A percentile compares a stretch with the other conserved stretches of the same genome.
Evolutionary conservation across 2,888 invertebrate species (phyloP).

Genomic region (Allophyes oxyacanthae): DNA sequence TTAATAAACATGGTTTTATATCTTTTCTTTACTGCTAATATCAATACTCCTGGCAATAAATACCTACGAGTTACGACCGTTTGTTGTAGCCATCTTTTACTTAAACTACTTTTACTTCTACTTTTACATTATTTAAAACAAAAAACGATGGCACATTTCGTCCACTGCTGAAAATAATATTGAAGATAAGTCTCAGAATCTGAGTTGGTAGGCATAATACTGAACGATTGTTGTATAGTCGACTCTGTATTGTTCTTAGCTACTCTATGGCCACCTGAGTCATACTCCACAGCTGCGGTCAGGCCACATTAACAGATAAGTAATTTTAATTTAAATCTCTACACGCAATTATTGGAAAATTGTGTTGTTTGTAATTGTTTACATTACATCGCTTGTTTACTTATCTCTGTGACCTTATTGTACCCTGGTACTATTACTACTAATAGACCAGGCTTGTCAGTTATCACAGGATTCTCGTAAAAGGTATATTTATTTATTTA

Average conservation of each 20-base stretch:
- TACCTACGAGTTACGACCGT: too few relatives aligned
- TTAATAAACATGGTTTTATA: too few relatives aligned
- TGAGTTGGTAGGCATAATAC: conserved; percentile 15
- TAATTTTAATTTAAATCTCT: conserved; percentile 63
- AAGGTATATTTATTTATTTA: conserved; percentile 1
- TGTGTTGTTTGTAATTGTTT: conserved; percentile 50
- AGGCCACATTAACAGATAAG: conserved; percentile 60
- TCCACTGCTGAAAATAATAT: too few relatives aligned
- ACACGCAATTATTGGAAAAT: conserved; percentile 56
- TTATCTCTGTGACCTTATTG: conserved; percentile 43
- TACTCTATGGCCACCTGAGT: conserved; percentile 44
- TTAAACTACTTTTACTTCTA: too few relatives aligned
- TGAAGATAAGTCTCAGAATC: too few relatives aligned
- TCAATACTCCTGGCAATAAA: too few relatives aligned
- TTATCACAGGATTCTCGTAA: background rate
- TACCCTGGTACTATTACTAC: conserved; percentile 44
- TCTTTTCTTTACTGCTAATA: too few relatives aligned
- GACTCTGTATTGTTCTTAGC: conserved; percentile 2
- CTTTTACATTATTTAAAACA: too few relatives aligned
- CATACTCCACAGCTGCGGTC: conserved; percentile 59
- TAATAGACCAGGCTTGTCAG: conserved; percentile 14
- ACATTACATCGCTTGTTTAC: conserved; percentile 39
- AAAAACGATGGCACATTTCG: too few relatives aligned
- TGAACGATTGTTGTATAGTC: background rate
- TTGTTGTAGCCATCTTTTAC: too few relatives aligned